These are phyloP conservation scores for Cotesia chilonis DNA, from an alignment of 1,140 invertebrate genomes.

Conservation along the genomic window DNA sequence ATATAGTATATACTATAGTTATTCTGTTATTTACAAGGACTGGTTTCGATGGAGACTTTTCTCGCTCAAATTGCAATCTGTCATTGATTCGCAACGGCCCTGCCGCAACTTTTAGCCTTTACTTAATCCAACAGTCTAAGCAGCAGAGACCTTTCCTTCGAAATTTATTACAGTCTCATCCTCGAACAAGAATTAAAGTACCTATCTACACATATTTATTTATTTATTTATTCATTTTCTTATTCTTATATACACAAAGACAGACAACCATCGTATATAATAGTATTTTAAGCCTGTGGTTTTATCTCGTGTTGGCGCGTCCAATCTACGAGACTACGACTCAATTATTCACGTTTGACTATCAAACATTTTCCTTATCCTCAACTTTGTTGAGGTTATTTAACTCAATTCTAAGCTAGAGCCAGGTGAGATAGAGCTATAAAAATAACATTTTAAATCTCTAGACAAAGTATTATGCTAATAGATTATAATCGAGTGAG, in stretches of 20 bases:
- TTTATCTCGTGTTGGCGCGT: not conserved
- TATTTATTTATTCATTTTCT: conserved; percentile 1
- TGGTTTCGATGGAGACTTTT: conserved; percentile 40
- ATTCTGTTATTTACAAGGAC: not conserved
- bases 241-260: too few species aligned
- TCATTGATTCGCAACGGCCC: conserved; percentile 41
- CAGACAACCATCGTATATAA: too few species aligned
- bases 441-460: not conserved
- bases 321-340: conserved; percentile 7
- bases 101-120: conserved; percentile 29
- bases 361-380: not conserved
- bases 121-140: conserved; percentile 14
- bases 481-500: conserved; percentile 47
- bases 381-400: not conserved
- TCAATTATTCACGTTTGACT: conserved; percentile 17
- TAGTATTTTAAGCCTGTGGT: too few species aligned
- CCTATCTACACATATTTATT: not conserved
- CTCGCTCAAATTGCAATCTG: conserved; percentile 39
- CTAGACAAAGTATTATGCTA: conserved; percentile 40
- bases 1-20: not conserved
- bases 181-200: not conserved
- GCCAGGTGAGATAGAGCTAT: too few species aligned
- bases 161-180: conserved; percentile 9
- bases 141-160: conserved; percentile 8
- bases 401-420: too few species aligned